These are phyloP conservation scores for Drosophila ezoana DNA, from an alignment of 2,888 invertebrate species.

Conservation along the genomic window DNA sequence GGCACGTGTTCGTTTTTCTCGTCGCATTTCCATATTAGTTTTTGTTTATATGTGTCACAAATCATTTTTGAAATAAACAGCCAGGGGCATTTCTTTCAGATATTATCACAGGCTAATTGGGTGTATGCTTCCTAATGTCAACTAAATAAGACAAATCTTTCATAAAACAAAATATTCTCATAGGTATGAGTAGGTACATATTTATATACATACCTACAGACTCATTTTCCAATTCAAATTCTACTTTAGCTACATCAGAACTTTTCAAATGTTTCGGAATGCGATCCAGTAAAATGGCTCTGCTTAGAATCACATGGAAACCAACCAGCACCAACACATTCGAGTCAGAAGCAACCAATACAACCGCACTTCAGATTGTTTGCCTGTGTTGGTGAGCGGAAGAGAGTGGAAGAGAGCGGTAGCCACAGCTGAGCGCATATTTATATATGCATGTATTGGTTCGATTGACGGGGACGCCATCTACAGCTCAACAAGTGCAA, in stretches of 20 bases:
- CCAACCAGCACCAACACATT: slow-evolving; percentile 52
- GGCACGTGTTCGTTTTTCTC: slow-evolving; percentile 46
- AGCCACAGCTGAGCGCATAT: slow-evolving; percentile 8
- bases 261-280: slow-evolving; percentile 57
- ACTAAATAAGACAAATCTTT: slow-evolving; percentile 2
- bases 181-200: too few relatives aligned
- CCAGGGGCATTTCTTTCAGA: too few relatives aligned
- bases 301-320: slow-evolving; percentile 54
- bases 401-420: slow-evolving; percentile 44
- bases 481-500: slow-evolving; percentile 44
- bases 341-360: slow-evolving; percentile 66
- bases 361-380: slow-evolving; percentile 23
- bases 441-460: slow-evolving; percentile 5
- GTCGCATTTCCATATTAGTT: slow-evolving; percentile 32
- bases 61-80: slow-evolving; percentile 35
- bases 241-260: neutral
- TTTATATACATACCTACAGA: neutral
- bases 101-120: slow-evolving; percentile 31
- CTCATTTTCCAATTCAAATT: slow-evolving; percentile 1
- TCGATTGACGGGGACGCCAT: slow-evolving; percentile 47
- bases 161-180: too few relatives aligned
- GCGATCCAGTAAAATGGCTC: slow-evolving; percentile 51
- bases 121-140: slow-evolving; percentile 11
- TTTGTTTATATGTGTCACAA: slow-evolving; percentile 54
- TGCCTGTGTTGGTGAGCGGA: slow-evolving; percentile 53